Evolutionary conservation across 2,113 vertebrate species (phyloP).

Genomic region (Saccopteryx bilineata): DNA sequence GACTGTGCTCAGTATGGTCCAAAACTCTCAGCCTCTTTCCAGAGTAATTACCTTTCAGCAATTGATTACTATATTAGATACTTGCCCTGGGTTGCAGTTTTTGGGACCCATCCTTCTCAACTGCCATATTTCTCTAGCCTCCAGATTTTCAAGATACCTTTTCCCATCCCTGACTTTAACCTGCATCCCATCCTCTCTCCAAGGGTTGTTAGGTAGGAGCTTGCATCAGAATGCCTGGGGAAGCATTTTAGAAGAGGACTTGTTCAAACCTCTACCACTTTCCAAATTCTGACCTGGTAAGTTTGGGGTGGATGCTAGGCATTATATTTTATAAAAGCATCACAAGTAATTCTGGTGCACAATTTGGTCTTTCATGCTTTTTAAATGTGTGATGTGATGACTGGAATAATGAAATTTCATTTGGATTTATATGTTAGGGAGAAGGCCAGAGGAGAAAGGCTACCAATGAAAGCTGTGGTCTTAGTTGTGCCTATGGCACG

Average conservation of each 20-base stretch:
- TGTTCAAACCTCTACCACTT: constrained; percentile 22
- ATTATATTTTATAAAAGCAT: background rate
- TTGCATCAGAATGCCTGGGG: background rate
- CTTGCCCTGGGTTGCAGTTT: background rate
- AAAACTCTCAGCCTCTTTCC: background rate
- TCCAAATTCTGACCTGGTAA: constrained; percentile 8
- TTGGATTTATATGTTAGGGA: background rate
- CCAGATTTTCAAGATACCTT: background rate
- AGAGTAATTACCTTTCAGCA: background rate
- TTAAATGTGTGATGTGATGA: background rate
- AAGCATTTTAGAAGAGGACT: background rate
- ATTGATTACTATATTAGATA: background rate
- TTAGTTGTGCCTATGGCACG: background rate
- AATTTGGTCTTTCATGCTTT: background rate
- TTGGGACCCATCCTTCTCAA: background rate
- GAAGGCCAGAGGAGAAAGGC: background rate
- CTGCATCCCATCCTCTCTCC: background rate
- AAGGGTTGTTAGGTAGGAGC: background rate
- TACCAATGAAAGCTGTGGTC: background rate
- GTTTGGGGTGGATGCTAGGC: background rate
- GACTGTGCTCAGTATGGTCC: background rate
- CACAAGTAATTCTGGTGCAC: background rate
- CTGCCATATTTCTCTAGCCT: background rate
- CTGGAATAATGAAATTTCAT: background rate
- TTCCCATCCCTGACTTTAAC: background rate